Evolutionary conservation across 1,140 invertebrate species (phyloP).

Genomic region (Drosophila sturtevanti): DNA sequence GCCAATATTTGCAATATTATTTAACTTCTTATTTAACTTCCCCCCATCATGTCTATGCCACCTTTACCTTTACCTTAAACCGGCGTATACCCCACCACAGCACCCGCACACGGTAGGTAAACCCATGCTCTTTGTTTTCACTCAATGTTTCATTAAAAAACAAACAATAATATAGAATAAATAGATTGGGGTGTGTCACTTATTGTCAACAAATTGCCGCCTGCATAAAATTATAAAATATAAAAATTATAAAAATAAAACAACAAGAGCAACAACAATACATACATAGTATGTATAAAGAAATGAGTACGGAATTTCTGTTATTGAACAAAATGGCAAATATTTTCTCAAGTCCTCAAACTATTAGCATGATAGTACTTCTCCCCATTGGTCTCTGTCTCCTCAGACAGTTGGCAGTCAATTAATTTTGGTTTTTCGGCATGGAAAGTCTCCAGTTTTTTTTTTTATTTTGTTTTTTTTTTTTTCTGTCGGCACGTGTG

Average conservation of each 20-base stretch:
- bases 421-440: slow-evolving; percentile 21
- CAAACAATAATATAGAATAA: slow-evolving; percentile 11
- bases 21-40: slow-evolving; percentile 21
- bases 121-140: not conserved
- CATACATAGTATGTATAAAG: too few relatives aligned
- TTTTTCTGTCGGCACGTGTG: slow-evolving; percentile 33
- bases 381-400: not conserved
- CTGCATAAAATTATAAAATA: slow-evolving; percentile 8
- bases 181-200: slow-evolving; percentile 35
- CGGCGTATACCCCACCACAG: not conserved
- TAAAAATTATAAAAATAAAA: not conserved
- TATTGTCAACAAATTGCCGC: slow-evolving; percentile 21
- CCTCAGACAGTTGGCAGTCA: slow-evolving; percentile 29
- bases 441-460: slow-evolving; percentile 42
- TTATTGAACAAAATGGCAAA: slow-evolving; percentile 43
- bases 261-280: not conserved
- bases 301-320: slow-evolving; percentile 38
- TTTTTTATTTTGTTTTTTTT: not conserved
- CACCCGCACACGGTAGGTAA: too few relatives aligned
- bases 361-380: slow-evolving; percentile 18
- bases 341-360: slow-evolving; percentile 42
- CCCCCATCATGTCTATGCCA: not conserved
- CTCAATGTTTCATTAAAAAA: slow-evolving; percentile 10
- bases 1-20: slow-evolving; percentile 34
- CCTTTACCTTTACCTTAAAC: not conserved